Percentiles rank a stretch among this genome's conserved stretches.
Evolutionary conservation across 30 jellyfish, hydroid and myxozoan species (phyloP).

Genomic region (Chironex yamaguchii): DNA sequence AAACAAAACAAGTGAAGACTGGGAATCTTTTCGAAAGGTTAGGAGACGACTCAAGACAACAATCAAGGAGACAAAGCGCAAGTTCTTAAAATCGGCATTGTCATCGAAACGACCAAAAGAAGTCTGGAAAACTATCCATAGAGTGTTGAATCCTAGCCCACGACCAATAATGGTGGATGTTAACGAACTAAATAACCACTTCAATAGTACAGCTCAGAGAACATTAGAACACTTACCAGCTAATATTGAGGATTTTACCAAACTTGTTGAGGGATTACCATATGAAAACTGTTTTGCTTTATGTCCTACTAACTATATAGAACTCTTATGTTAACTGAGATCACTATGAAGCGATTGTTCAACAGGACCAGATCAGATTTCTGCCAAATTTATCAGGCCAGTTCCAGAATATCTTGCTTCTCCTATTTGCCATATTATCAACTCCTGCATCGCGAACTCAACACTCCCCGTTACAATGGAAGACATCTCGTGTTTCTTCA

Average conservation of each 20-base stretch:
- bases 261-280: conserved; percentile 39
- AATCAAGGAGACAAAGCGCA: conserved; percentile 12
- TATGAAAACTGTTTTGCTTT: conserved; percentile 52
- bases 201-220: conserved; percentile 63
- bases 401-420: conserved; percentile 32
- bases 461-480: neutral
- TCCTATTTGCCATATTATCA: conserved; percentile 32
- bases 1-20: too few relatives aligned
- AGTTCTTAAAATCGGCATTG: neutral
- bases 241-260: conserved; percentile 9
- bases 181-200: conserved; percentile 55
- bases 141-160: conserved; percentile 78
- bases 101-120: conserved; percentile 55
- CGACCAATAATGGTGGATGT: conserved; percentile 63
- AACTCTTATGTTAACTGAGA: conserved; percentile 44
- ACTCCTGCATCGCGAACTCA: conserved; percentile 46
- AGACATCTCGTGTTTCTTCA: conserved; percentile 59
- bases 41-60: too few relatives aligned
- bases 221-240: conserved; percentile 55
- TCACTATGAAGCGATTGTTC: conserved; percentile 58
- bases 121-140: conserved; percentile 66
- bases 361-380: conserved; percentile 63
- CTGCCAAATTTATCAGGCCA: conserved; percentile 46
- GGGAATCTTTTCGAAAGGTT: neutral
- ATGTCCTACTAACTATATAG: conserved; percentile 32